Conservation (phyloP, 2,888 invertebrate species). For the Stomorhina lunata region DNA sequence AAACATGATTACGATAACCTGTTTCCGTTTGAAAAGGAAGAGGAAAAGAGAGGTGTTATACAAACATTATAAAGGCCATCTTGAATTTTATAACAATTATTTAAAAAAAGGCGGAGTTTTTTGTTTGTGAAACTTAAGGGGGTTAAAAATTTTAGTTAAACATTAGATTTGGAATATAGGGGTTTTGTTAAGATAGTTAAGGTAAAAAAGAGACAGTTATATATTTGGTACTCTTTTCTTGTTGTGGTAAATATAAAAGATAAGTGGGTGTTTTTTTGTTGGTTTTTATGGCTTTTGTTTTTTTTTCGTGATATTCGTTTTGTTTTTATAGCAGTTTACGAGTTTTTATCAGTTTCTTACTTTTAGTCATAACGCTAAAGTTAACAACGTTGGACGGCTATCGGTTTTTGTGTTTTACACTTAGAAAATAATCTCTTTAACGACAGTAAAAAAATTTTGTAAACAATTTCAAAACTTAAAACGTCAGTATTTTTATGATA, state of each 20-base stretch:
- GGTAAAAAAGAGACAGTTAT: constrained; percentile 13
- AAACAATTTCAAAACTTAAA: constrained; percentile 27
- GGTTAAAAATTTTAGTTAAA: constrained; percentile 68
- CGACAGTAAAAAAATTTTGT: constrained; percentile 8
- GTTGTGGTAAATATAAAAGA: neutral
- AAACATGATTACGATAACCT: neutral
- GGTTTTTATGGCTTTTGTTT: constrained; percentile 2
- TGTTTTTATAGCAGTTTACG: constrained; percentile 45
- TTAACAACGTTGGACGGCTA: constrained; percentile 69
- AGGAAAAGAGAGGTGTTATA: constrained; percentile 42
- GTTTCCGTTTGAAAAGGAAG: neutral
- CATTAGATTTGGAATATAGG: neutral
- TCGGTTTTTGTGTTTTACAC: constrained; percentile 61
- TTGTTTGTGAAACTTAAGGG: constrained; percentile 56
- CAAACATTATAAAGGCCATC: constrained; percentile 72
- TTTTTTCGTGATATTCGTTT: constrained; percentile 29
- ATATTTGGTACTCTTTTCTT: constrained; percentile 22
- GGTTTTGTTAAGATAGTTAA: neutral
- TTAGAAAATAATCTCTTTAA: constrained; percentile 19
- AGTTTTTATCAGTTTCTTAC: constrained; percentile 51
- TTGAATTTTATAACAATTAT: constrained; percentile 69
- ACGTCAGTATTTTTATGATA: constrained; percentile 64
- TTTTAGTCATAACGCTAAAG: constrained; percentile 61
- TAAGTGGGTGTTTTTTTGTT: constrained; percentile 37
- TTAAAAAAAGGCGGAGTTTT: constrained; percentile 36